Evolutionary conservation across 2,113 vertebrate species (phyloP), one percentile per base, ranked within the genome.

Genomic region (Malurus elegans): DNA sequence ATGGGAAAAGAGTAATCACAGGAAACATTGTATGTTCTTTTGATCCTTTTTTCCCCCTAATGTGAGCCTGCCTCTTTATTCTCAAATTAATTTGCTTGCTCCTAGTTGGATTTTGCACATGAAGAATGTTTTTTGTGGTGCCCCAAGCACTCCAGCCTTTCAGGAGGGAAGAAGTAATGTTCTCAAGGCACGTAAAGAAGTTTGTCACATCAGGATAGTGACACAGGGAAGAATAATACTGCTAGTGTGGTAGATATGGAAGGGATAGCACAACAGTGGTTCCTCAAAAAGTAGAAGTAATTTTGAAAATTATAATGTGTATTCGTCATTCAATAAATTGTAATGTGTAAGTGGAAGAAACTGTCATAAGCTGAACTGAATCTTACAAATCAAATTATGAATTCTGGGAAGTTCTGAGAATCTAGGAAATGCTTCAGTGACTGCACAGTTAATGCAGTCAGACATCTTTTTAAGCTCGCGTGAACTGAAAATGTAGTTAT

Each of bases 181-280:
- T 86, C n/a, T 76, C 40, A 51, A 44, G 45, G 24, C 13, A 5
- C 2, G 2, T 57, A 44, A 53, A 61, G n/a, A 32, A 54, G 40
- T 5, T 6, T 24, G 8, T 73, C 25, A 13, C 8, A 32, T 67
- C n/a, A 36, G 11, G 29, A 19, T 29, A 34, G 31, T 70, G 50
- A n/a, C 31, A 45, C 0, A 1, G 6, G 36, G n/a, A 13, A 10
- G 36, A 56, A 42, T 14, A 56, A 24, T 40, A 25, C 4, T 57
- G 17, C 5, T 47, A 31, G 7, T 44, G 14, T 24, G 34, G 40
- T 44, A 51, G 36, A 14, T 72, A 9, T 16, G 14, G 36, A 40
- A n/a, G 12, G 29, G 4, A 9, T 32, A 32, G 20, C 28, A 29
- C 48, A 71, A 29, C 48, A 71, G 6, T 62, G 10, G 20, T 12